Base-by-base conservation (phyloP, 2,888 invertebrate genomes). In the Orthosia cruda region DNA sequence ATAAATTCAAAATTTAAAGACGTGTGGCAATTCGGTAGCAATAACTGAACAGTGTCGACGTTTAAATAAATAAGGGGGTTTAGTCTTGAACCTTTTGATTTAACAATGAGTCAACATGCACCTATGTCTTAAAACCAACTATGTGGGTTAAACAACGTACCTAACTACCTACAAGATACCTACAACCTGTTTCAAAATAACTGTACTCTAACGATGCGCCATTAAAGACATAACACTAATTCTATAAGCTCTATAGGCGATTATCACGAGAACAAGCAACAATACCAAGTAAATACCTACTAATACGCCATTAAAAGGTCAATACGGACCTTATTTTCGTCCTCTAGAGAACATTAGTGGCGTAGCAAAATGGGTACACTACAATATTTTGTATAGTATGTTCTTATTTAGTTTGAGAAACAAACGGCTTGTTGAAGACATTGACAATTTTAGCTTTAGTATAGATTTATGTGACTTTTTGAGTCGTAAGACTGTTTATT, bases 301-400 rank as follows among this genome's bases (percentile, higher is more conserved):
- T 85, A 77, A 86, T 80, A 75, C 52, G 12, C 78, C 62, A 80
- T 77, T 87, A 83, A 71, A 71, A 67, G 81, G 86, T 80, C 88
- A 81, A 75, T 65, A 72, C n/a, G 49, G 74, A 72, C 70, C 61
- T 74, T 81, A 87, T 78, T 81, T 81, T 78, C 40, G 50, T 71
- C 71, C 69, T 66, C 32, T 55, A 80, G 70, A 47, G 54, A 55
- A 70, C 74, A 70, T 75, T 85, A 78, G 58, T 50, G 67, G 61
- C 40, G 57, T 52, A 68, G 47, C 65, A 50, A 58, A 74, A 58
- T 77, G 11, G 23, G 23, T 68, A 26, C 54, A 55, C 49, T 32
- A 59, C 32, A 18, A 49, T 40, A 20, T 81, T 47, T 59, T 54
- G 58, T 71, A 18, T 12, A 26, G 15, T 52, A 2, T 23, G 20